Evolutionary conservation across 2,797 vertebrate species (phyloP).

Genomic region (Tamandua tetradactyla): DNA sequence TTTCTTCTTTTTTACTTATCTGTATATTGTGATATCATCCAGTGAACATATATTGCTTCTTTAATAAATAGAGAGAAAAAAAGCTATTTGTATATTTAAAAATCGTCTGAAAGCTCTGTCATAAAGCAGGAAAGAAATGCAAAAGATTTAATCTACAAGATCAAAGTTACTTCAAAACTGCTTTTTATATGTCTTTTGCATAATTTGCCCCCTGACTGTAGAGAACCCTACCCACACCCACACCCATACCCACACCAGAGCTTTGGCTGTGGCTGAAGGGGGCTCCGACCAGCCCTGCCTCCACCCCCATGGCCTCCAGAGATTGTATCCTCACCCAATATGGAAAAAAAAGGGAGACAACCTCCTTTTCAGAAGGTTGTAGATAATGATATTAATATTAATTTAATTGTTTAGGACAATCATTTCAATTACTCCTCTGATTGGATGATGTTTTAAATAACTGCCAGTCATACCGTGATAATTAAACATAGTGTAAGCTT

Average conservation of each 20-base stretch:
- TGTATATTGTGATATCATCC: background rate
- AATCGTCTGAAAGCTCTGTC: background rate
- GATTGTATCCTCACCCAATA: background rate
- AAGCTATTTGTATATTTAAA: background rate
- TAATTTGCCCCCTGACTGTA: background rate
- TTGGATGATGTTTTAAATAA: constrained; percentile 36
- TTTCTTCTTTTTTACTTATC: background rate
- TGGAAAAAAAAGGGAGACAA: background rate
- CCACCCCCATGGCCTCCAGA: background rate
- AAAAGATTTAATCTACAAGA: constrained; percentile 17
- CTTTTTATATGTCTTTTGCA: background rate
- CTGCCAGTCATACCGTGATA: background rate
- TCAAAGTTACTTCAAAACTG: constrained; percentile 1
- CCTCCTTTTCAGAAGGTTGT: background rate
- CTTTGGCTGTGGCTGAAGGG: background rate
- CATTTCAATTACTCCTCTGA: constrained; percentile 4
- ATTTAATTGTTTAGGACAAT: background rate
- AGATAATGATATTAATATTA: background rate
- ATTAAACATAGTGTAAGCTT: background rate
- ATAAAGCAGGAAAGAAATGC: constrained; percentile 15
- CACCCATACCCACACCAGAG: background rate
- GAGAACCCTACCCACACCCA: background rate
- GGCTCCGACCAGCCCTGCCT: background rate
- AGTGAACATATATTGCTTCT: background rate
- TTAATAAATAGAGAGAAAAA: background rate